Evolutionary conservation across 2,113 vertebrate genomes (phyloP).

Genomic region (Podarcis cretensis): DNA sequence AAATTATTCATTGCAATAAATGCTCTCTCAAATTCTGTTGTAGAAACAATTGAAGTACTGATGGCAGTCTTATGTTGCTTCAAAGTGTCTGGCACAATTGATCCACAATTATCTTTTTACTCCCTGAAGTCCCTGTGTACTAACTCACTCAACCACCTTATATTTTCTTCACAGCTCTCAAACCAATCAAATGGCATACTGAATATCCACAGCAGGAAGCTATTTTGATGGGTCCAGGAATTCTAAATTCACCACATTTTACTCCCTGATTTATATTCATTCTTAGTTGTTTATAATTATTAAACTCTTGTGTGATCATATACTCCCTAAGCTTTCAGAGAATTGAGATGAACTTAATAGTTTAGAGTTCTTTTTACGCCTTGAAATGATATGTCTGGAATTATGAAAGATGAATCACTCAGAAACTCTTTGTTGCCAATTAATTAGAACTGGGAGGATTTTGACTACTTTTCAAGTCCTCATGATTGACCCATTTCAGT

Average conservation of each 20-base stretch:
- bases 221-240: slow-evolving; percentile 56
- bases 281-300: slow-evolving; percentile 32
- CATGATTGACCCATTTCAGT: slow-evolving; percentile 33
- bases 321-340: slow-evolving; percentile 19
- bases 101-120: slow-evolving; percentile 82
- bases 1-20: slow-evolving; percentile 76
- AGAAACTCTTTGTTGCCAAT: slow-evolving; percentile 20
- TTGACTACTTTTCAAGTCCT: slow-evolving; percentile 41
- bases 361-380: neutral
- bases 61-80: slow-evolving; percentile 80
- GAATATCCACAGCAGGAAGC: slow-evolving; percentile 54
- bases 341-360: slow-evolving; percentile 23
- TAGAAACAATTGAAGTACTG: slow-evolving; percentile 82
- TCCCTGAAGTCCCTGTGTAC: slow-evolving; percentile 73
- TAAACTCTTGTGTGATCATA: slow-evolving; percentile 8
- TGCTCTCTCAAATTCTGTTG: slow-evolving; percentile 75
- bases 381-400: slow-evolving; percentile 18
- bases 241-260: slow-evolving; percentile 50
- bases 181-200: slow-evolving; percentile 65
- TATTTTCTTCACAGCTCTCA: slow-evolving; percentile 72
- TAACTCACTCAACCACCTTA: slow-evolving; percentile 74
- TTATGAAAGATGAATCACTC: slow-evolving; percentile 28
- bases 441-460: slow-evolving; percentile 27
- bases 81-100: slow-evolving; percentile 80
- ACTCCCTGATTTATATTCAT: slow-evolving; percentile 28